Conservation (phyloP, 2,113 vertebrate species). For the Sitta europaea region DNA sequence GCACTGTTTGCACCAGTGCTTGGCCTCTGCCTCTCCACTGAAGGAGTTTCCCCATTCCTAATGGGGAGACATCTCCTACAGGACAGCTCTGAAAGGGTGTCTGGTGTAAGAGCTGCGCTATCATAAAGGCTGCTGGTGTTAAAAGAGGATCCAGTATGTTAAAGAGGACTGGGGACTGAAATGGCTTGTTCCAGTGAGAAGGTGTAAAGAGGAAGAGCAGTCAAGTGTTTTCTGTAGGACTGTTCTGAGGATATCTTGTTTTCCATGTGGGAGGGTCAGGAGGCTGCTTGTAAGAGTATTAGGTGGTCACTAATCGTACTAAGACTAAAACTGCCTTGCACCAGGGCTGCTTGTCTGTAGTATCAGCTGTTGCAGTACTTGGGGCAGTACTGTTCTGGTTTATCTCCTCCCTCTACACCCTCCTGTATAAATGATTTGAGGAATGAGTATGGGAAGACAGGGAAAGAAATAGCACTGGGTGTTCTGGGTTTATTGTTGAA, state of each 20-base stretch:
- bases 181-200: background rate
- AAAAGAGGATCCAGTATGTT: background rate
- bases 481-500: background rate
- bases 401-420: background rate
- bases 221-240: background rate
- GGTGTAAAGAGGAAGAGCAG: background rate
- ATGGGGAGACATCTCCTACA: background rate
- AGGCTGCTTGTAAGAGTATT: background rate
- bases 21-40: background rate
- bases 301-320: background rate
- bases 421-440: background rate
- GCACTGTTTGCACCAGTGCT: background rate
- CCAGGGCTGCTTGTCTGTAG: background rate
- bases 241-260: background rate
- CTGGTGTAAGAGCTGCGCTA: background rate
- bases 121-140: background rate
- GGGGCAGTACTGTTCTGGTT: background rate
- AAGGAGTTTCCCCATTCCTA: background rate
- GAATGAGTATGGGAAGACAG: background rate
- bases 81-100: background rate
- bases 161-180: background rate
- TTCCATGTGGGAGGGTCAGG: background rate
- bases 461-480: background rate
- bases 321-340: background rate
- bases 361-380: background rate